A percentile compares a stretch with the other conserved stretches of the same genome.
These are phyloP conservation scores for Serinus canaria DNA, from an alignment of 2,113 vertebrate species.

Conservation along the genomic window DNA sequence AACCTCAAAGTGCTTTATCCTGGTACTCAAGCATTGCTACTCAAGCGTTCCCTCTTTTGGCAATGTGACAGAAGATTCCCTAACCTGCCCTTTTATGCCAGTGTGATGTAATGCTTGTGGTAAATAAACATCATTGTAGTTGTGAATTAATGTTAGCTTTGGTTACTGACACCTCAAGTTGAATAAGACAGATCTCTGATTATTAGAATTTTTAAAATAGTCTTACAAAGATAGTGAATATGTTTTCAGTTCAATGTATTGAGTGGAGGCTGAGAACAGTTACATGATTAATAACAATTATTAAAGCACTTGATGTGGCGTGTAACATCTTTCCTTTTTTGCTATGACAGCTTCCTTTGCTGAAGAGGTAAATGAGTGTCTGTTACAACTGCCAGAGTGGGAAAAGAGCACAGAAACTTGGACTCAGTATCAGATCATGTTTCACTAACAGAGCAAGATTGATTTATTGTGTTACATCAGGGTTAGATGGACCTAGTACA, in stretches of 20 bases:
- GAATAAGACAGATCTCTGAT: background rate
- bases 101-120: background rate
- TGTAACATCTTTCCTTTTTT: background rate
- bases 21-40: background rate
- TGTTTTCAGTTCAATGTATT: background rate
- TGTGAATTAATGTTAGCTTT: background rate
- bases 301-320: background rate
- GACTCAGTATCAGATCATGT: constrained; percentile 61
- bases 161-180: background rate
- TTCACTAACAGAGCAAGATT: constrained; percentile 63
- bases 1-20: background rate
- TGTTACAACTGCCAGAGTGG: constrained; percentile 2
- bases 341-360: constrained; percentile 25
- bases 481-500: constrained; percentile 67
- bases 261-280: background rate
- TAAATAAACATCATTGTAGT: background rate
- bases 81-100: background rate
- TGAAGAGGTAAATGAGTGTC: constrained; percentile 38
- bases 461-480: constrained; percentile 72
- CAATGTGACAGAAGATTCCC: background rate
- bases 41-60: background rate
- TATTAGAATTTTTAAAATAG: background rate
- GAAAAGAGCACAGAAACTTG: constrained; percentile 43
- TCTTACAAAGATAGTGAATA: background rate
- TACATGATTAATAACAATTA: constrained; percentile 2